These are phyloP conservation scores for Cyphomyrus discorhynchus DNA, from an alignment of 2,113 vertebrate genomes.

Conservation along the genomic window DNA sequence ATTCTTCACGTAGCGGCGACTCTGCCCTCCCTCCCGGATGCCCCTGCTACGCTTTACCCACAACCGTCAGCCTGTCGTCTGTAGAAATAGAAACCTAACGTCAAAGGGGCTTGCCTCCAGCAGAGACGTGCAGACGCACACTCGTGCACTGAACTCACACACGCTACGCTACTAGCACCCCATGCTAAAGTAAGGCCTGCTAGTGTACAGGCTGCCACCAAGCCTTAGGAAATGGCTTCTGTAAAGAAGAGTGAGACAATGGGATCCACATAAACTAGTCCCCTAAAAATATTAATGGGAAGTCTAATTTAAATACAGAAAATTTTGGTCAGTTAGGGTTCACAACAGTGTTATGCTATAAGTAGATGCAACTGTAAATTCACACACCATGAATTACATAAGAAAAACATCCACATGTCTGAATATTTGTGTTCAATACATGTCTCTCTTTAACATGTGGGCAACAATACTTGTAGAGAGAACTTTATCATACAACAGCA, in stretches of 20 bases:
- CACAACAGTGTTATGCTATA: not conserved
- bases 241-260: not conserved
- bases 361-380: not conserved
- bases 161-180: not conserved
- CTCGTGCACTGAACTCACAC: not conserved
- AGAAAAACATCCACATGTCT: not conserved
- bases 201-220: not conserved
- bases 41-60: not conserved
- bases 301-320: not conserved
- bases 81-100: not conserved
- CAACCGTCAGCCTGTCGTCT: not conserved
- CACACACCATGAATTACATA: not conserved
- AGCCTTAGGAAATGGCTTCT: not conserved
- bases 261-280: not conserved
- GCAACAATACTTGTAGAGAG: not conserved
- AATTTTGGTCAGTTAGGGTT: not conserved
- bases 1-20: not conserved
- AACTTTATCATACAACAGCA: not conserved
- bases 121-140: not conserved
- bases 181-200: not conserved
- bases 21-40: not conserved
- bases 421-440: not conserved
- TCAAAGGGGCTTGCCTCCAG: not conserved
- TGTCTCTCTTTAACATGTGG: not conserved
- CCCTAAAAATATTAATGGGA: not conserved